These are phyloP conservation scores for Drosophila niveifrons DNA, from an alignment of 2,888 invertebrate genomes.

Conservation along the genomic window DNA sequence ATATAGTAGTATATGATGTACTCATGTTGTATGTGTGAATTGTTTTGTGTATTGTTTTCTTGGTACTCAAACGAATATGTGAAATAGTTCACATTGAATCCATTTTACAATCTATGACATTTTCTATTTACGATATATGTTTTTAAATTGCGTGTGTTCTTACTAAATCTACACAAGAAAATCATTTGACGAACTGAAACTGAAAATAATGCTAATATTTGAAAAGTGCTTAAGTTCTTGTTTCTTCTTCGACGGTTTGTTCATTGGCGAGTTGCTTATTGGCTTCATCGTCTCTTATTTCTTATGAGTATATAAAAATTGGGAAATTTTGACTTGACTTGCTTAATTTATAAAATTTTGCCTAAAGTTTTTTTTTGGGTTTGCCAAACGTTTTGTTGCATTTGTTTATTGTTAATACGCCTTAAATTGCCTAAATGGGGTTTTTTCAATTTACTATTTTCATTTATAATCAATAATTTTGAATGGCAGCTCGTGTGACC, in stretches of 20 bases:
- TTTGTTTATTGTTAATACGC: slow-evolving; percentile 84
- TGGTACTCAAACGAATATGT: slow-evolving; percentile 62
- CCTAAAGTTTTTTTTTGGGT: slow-evolving; percentile 76
- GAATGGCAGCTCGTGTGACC: slow-evolving; percentile 59
- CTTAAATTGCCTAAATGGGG: slow-evolving; percentile 83
- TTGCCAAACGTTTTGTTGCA: slow-evolving; percentile 67
- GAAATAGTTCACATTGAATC: slow-evolving; percentile 35
- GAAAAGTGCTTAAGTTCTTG: slow-evolving; percentile 24
- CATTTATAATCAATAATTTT: slow-evolving; percentile 82
- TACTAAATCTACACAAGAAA: slow-evolving; percentile 58
- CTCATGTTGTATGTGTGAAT: slow-evolving; percentile 59
- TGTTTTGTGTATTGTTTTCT: slow-evolving; percentile 39
- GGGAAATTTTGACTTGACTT: slow-evolving; percentile 59
- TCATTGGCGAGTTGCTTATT: slow-evolving; percentile 33
- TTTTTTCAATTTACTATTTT: slow-evolving; percentile 76
- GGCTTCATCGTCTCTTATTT: slow-evolving; percentile 31
- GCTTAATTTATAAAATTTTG: slow-evolving; percentile 81
- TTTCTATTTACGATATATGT: slow-evolving; percentile 15
- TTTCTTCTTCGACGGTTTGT: slow-evolving; percentile 46
- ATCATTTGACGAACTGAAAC: slow-evolving; percentile 60
- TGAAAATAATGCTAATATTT: slow-evolving; percentile 51
- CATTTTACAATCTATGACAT: slow-evolving; percentile 31
- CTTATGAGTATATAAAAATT: slow-evolving; percentile 56
- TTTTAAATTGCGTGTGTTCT: slow-evolving; percentile 30
- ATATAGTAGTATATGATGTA: slow-evolving; percentile 75